phyloP scores from a whole-genome alignment of 53 echinoderm and acorn worm species.

The Holothuria scabra region DNA sequence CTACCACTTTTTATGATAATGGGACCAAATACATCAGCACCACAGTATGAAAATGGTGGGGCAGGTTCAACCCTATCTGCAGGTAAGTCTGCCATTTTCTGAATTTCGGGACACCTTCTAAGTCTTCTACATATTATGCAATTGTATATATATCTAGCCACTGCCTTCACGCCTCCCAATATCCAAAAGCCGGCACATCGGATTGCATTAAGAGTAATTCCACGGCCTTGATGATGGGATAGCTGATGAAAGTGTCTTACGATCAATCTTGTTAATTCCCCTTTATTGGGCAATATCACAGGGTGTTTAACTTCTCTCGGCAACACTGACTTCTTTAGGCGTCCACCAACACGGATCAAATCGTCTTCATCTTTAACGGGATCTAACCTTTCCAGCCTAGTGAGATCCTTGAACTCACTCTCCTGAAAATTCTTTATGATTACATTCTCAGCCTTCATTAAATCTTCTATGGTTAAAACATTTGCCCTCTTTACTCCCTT shows the following conservation, averaged over 20 bases:
- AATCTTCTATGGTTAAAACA: constrained; percentile 22
- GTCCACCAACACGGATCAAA: too few species aligned
- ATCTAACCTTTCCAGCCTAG: constrained; percentile 47
- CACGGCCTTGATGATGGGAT: constrained; percentile 27
- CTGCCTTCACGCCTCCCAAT: neutral
- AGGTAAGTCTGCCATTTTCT: constrained; percentile 47
- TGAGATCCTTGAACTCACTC: constrained; percentile 17
- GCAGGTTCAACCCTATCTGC: constrained; percentile 13
- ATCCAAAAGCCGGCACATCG: constrained; percentile 14
- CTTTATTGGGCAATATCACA: too few species aligned
- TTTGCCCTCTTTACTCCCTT: neutral
- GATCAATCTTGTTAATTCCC: too few species aligned
- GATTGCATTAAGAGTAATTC: constrained; percentile 16
- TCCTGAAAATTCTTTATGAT: constrained; percentile 37
- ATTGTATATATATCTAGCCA: constrained; percentile 46
- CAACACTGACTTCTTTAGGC: too few species aligned
- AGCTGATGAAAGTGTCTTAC: too few species aligned
- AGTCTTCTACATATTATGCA: constrained; percentile 32
- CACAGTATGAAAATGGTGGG: constrained; percentile 19
- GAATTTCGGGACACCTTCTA: constrained; percentile 4
- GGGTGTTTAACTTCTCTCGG: too few species aligned
- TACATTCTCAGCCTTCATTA: constrained; percentile 34
- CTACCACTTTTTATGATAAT: constrained; percentile 38
- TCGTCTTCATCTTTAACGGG: neutral
- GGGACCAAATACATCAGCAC: constrained; percentile 46